phyloP scores from a whole-genome alignment of 2,888 invertebrate genomes.

The Eupithecia abbreviata region DNA sequence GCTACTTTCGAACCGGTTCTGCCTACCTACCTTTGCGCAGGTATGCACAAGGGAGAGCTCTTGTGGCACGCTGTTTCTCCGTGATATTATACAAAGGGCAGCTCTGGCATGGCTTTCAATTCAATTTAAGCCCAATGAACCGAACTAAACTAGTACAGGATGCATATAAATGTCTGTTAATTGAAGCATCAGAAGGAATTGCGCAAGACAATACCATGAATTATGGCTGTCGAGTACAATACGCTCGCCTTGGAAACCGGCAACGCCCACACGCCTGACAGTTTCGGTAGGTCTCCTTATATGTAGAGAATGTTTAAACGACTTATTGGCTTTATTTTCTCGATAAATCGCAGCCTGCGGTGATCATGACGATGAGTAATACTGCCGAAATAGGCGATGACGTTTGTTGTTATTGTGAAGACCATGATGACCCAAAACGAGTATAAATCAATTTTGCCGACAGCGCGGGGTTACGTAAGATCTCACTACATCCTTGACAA shows the following conservation, averaged over 20 bases:
- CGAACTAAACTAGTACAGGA: conserved; percentile 69
- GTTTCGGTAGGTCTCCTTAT: conserved; percentile 72
- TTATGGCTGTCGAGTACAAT: conserved; percentile 58
- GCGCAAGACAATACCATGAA: conserved; percentile 73
- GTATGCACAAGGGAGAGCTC: conserved; percentile 53
- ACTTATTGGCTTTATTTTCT: conserved; percentile 69
- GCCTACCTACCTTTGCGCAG: conserved; percentile 24
- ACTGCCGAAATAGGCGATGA: conserved; percentile 41
- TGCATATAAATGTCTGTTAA: conserved; percentile 71
- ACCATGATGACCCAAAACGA: conserved; percentile 22
- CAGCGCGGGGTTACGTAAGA: conserved; percentile 53
- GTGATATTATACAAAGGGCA: conserved; percentile 40
- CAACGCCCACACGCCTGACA: conserved; percentile 73
- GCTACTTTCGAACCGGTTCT: conserved; percentile 75
- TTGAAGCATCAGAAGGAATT: conserved; percentile 60
- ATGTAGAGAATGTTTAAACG: conserved; percentile 70
- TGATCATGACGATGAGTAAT: conserved; percentile 53
- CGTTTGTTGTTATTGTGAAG: conserved; percentile 29
- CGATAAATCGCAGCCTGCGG: conserved; percentile 58
- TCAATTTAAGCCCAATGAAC: conserved; percentile 64
- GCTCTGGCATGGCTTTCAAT: conserved; percentile 33
- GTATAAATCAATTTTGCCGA: conserved; percentile 34
- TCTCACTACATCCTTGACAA: conserved; percentile 53
- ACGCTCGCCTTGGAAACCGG: conserved; percentile 62
- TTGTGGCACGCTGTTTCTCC: conserved; percentile 46